Percentiles rank a stretch among this genome's conserved stretches.
phyloP scores from a whole-genome alignment of 2,113 vertebrate genomes.

The Elgaria multicarinata region DNA sequence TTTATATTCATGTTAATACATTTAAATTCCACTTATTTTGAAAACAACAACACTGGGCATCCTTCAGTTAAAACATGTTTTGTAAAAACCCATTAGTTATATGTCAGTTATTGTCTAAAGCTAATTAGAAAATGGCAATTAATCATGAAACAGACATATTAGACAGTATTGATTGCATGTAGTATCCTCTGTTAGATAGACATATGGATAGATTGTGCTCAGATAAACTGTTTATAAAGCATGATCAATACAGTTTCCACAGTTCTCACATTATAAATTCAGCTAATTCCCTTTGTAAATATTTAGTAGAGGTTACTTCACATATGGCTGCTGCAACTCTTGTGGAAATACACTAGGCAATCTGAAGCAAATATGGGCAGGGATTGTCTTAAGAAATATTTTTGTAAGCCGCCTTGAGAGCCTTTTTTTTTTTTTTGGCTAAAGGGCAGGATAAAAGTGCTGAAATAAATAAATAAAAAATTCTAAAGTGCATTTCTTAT shows the following conservation, averaged over 20 bases:
- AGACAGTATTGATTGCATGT: slow-evolving; percentile 30
- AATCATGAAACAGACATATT: slow-evolving; percentile 62
- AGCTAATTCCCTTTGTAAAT: slow-evolving; percentile 22
- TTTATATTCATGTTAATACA: slow-evolving; percentile 49
- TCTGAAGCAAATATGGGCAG: slow-evolving; percentile 9
- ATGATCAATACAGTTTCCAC: background rate
- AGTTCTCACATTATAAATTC: slow-evolving; percentile 7
- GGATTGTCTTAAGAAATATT: too few species aligned
- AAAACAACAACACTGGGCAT: background rate
- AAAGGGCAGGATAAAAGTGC: too few species aligned
- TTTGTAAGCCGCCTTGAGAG: too few species aligned
- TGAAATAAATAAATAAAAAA: too few species aligned
- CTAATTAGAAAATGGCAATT: slow-evolving; percentile 44
- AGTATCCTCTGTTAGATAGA: slow-evolving; percentile 24
- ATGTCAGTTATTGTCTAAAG: slow-evolving; percentile 49
- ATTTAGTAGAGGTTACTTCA: background rate
- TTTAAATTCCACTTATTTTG: slow-evolving; percentile 41
- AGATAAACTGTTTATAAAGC: slow-evolving; percentile 26
- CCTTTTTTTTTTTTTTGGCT: too few species aligned
- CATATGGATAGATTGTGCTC: background rate
- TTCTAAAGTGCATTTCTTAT: background rate
- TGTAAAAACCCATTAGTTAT: slow-evolving; percentile 23
- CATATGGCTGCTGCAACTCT: background rate
- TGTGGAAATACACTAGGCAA: background rate
- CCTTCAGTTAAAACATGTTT: slow-evolving; percentile 31